Evolutionary conservation across 23 tunicate species (phyloP), one percentile per base, ranked within the genome.

Genomic region (Botrylloides violaceus): DNA sequence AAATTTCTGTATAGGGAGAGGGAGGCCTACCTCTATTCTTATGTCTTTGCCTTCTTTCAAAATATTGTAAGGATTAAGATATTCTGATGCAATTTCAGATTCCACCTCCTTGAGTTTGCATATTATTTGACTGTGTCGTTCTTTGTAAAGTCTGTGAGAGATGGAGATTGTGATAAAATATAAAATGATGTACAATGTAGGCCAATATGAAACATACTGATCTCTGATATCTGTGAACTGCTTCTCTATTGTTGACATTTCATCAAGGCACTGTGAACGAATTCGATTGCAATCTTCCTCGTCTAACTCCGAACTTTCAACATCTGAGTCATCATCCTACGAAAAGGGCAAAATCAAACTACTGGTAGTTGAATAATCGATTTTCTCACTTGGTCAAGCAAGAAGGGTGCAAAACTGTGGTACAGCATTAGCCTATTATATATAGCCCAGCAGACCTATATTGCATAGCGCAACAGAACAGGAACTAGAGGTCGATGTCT

Each of bases 251-350:
- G 72, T 64, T 1, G 86, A 36, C 82, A 87, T 87, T 71, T 87
- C 86, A 58, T 63, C 82, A 0, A 80, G 27, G 55, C 95, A 87
- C 56, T 80, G 86, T 39, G 76, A 35, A 29, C 86, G 50, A 12
- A 77, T 59, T 34, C 76, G 80, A 22, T 66, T 30, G 30, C 82
- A 87, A 53, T 83, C 79, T 49, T 87, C 86, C 27, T 87, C 95
- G 76, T 87, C 95, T 23, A 87, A 68, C 32, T 80, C 95, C n/a
- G 95, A 87, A 61, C 95, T 87, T 50, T 87, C 95, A 9, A 75
- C 95, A 30, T 80, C 95, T 22, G 84, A 79, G 57, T 85, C 84
- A 70, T 80, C 95, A 32, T 80, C 95, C 86, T 87, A 56, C 18
- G 29, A n/a, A n/a, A n/a, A n/a, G n/a, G n/a, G n/a, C n/a, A n/a